Evolutionary conservation across 2,797 vertebrate genomes (phyloP).

Genomic region (Poecilia gillii): DNA sequence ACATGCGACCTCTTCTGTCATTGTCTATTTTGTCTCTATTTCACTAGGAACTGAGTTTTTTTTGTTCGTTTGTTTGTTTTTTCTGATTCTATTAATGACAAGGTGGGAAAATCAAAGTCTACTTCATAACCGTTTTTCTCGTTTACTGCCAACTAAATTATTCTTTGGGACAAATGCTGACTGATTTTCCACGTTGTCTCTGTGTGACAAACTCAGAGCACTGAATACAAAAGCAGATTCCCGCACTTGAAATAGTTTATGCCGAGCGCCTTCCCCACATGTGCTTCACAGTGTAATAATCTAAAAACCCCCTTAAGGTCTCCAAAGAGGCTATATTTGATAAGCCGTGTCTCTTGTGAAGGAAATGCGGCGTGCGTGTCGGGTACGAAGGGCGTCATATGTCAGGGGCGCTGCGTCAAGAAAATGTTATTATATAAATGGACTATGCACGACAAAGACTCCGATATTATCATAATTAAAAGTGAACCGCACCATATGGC

Average conservation of each 20-base stretch:
- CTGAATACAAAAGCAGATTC: conserved; percentile 48
- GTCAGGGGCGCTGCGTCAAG: conserved; percentile 63
- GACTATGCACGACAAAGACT: conserved; percentile 83
- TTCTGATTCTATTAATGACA: conserved; percentile 56
- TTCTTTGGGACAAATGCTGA: conserved; percentile 62
- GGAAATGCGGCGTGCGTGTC: conserved; percentile 37
- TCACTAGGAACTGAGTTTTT: conserved; percentile 18
- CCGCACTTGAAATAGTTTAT: conserved; percentile 51
- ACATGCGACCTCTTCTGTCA: conserved; percentile 10
- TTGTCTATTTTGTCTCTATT: conserved; percentile 32
- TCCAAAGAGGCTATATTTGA: conserved; percentile 58
- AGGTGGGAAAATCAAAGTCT: conserved; percentile 54
- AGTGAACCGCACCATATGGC: conserved; percentile 82
- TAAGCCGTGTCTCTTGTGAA: conserved; percentile 57
- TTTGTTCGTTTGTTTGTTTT: background rate
- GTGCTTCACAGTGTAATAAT: conserved; percentile 51
- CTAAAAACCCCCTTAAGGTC: conserved; percentile 47
- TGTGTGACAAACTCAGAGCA: conserved; percentile 44
- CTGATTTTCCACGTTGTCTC: conserved; percentile 55
- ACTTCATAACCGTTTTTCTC: conserved; percentile 66
- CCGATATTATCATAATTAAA: conserved; percentile 86
- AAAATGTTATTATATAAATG: conserved; percentile 86
- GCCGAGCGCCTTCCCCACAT: conserved; percentile 32
- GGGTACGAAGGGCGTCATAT: conserved; percentile 29
- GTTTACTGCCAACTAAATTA: conserved; percentile 56